These are phyloP conservation scores for Mormyrus proboscirostris DNA, from an alignment of 2,797 vertebrate genomes.

Conservation along the genomic window DNA sequence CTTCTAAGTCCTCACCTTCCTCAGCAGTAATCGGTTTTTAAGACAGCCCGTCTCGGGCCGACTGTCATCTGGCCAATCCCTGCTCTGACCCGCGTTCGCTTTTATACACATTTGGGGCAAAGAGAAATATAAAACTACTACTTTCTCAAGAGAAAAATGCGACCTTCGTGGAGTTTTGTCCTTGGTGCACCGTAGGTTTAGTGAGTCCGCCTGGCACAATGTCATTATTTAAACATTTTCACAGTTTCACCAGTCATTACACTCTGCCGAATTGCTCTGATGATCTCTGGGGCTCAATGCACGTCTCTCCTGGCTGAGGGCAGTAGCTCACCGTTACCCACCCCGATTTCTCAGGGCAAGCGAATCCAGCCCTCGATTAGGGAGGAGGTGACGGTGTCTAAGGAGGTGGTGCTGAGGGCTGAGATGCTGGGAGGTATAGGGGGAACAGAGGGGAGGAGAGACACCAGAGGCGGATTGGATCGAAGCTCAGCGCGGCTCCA, in stretches of 20 bases:
- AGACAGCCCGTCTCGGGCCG: neutral
- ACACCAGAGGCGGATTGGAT: slow-evolving; percentile 58
- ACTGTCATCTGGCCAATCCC: neutral
- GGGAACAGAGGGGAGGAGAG: slow-evolving; percentile 9
- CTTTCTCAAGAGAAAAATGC: neutral
- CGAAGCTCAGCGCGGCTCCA: slow-evolving; percentile 44
- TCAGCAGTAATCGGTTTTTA: neutral
- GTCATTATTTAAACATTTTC: slow-evolving; percentile 64
- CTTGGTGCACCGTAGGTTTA: slow-evolving; percentile 44
- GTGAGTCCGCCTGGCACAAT: slow-evolving; percentile 46
- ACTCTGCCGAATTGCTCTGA: slow-evolving; percentile 44
- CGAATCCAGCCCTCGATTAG: slow-evolving; percentile 69
- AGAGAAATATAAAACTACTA: neutral
- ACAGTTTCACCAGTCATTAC: slow-evolving; percentile 67
- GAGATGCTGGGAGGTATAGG: neutral
- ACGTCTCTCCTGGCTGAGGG: slow-evolving; percentile 49
- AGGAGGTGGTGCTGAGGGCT: neutral
- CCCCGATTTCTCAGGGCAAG: slow-evolving; percentile 74
- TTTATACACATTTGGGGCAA: neutral
- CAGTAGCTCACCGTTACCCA: slow-evolving; percentile 51
- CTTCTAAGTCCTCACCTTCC: neutral
- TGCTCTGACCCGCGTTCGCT: neutral
- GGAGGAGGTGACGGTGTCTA: slow-evolving; percentile 41
- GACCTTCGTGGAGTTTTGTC: slow-evolving; percentile 14
- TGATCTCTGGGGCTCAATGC: slow-evolving; percentile 61